Evolutionary conservation across 2,113 vertebrate genomes (phyloP), one percentile per base, ranked within the genome.

Genomic region (Anoura caudifer): DNA sequence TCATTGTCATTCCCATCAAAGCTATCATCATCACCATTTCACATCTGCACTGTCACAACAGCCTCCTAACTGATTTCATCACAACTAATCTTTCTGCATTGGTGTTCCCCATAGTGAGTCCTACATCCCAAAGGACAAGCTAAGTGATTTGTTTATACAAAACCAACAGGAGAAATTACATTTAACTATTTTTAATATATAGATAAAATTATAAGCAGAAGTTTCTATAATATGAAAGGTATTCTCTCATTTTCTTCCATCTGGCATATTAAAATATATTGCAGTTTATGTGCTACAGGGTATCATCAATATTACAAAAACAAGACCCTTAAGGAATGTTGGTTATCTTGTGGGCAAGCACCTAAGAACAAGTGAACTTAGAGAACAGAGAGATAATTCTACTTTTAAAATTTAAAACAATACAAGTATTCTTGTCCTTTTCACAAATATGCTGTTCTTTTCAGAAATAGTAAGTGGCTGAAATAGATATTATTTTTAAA

Each of bases 361-460:
- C 7, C 14, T 80, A 94, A 59, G 17, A 43, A 36, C 33, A 94
- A 94, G 2, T 91, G 17, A 95, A 91, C 43, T 56, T 72, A 94
- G n/a, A 83, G 16, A 95, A 90, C 41, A 47, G 65, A 93, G n/a
- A 84, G 19, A 73, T 72, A 87, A n/a, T 0, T 19, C 11, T 33
- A 84, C 17, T 87, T 85, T 75, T 36, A 90, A 90, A 82, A 56
- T 70, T 69, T 73, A 81, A 87, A 97, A 84, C 14, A 75, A 90
- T 13, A 41, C 11, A 56, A 90, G 7, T 41, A 72, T 87, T 90
- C n/a, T 28, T 61, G 59, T 61, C 24, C 26, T 61, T 28, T 56
- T 56, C 50, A 52, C 16, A 52, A 88, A 90, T 84, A 75, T 79
- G 70, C 63, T 79, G 31, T 41, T 26, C 24, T 83, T 83, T 65